Conservation (phyloP, 2,797 vertebrate genomes). For the Poecilia velifera region DNA sequence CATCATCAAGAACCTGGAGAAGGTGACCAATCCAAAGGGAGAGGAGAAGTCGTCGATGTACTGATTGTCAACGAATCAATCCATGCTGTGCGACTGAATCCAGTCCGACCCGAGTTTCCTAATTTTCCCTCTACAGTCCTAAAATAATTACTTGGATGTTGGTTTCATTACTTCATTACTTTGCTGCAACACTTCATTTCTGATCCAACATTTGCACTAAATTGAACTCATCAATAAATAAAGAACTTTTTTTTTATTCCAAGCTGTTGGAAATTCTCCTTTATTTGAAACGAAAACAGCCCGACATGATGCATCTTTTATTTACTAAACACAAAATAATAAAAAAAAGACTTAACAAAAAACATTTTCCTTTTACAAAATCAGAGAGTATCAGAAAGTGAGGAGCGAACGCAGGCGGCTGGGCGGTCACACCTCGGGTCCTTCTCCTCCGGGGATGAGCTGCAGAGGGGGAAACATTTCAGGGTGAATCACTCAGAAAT, state of each 20-base stretch:
- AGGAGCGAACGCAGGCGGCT: conserved; percentile 21
- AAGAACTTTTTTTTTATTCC: conserved; percentile 21
- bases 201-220: conserved; percentile 37
- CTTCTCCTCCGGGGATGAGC: conserved; percentile 98
- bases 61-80: conserved; percentile 66
- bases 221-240: conserved; percentile 31
- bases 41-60: conserved; percentile 94
- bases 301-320: not conserved
- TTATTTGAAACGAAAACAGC: not conserved
- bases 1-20: conserved; percentile 89
- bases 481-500: fast-evolving
- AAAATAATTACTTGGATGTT: conserved; percentile 9
- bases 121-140: not conserved
- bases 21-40: conserved; percentile 92
- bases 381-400: conserved; percentile 28
- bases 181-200: conserved; percentile 27
- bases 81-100: not conserved
- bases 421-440: conserved; percentile 89
- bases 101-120: not conserved
- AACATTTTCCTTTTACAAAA: conserved; percentile 31
- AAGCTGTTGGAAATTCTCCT: conserved; percentile 33
- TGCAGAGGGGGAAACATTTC: conserved; percentile 53
- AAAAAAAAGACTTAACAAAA: conserved; percentile 45
- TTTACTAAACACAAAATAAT: conserved; percentile 17
- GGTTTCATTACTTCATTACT: conserved; percentile 18